Percentiles rank a stretch among this genome's conserved stretches.
phyloP scores from a whole-genome alignment of 2,113 vertebrate genomes.

The Varanus salvator region DNA sequence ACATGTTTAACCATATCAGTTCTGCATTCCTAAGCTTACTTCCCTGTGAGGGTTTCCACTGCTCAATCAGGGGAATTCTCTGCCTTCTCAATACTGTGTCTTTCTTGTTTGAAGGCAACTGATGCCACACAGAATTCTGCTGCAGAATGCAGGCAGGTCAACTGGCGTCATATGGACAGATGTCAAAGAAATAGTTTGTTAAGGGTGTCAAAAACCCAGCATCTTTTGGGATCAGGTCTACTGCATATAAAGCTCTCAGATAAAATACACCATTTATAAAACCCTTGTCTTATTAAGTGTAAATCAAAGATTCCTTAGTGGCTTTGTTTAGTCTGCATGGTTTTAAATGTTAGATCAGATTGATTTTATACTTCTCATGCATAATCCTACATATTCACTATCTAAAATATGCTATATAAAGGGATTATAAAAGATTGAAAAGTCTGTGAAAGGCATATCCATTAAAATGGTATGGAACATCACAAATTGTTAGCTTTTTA shows the following conservation, averaged over 20 bases:
- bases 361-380: slow-evolving; percentile 66
- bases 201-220: background rate
- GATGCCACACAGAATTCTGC: background rate
- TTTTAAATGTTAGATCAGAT: slow-evolving; percentile 65
- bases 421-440: slow-evolving; percentile 76
- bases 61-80: background rate
- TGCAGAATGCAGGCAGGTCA: background rate
- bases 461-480: slow-evolving; percentile 60
- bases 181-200: slow-evolving; percentile 8
- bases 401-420: slow-evolving; percentile 72
- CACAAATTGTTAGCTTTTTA: slow-evolving; percentile 27
- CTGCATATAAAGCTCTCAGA: slow-evolving; percentile 36
- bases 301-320: slow-evolving; percentile 55
- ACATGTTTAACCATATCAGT: background rate
- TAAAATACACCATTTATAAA: slow-evolving; percentile 54
- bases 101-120: background rate
- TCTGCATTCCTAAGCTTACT: background rate
- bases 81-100: background rate
- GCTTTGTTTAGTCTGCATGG: slow-evolving; percentile 55
- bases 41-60: background rate
- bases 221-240: slow-evolving; percentile 20
- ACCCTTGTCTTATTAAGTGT: slow-evolving; percentile 50
- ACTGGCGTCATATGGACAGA: background rate
- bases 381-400: slow-evolving; percentile 72
- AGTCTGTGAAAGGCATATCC: slow-evolving; percentile 64